A percentile compares a stretch with the other conserved stretches of the same genome.
phyloP scores from a whole-genome alignment of 1,140 invertebrate genomes.

The Portunus trituberculatus region DNA sequence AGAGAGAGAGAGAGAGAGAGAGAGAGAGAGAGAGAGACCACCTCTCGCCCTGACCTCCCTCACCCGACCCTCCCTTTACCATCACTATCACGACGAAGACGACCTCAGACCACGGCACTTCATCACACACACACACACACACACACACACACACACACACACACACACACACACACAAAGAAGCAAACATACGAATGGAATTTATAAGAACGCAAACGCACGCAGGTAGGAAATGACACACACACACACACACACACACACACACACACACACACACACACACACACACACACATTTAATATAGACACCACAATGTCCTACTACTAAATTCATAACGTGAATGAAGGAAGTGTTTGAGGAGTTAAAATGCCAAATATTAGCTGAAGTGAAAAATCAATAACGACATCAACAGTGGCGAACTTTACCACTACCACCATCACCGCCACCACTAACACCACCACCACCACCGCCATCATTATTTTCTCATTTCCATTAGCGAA shows the following conservation, averaged over 20 bases:
- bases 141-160: not conserved
- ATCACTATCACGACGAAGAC: not conserved
- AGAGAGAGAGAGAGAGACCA: conserved; percentile 2
- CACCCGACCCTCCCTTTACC: not conserved
- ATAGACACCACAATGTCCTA: too few relatives aligned
- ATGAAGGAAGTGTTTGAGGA: too few relatives aligned
- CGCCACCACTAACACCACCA: not conserved
- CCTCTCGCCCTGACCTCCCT: not conserved
- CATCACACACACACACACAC: too few relatives aligned
- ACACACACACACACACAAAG: not conserved
- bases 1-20: conserved; percentile 20
- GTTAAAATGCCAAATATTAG: too few relatives aligned
- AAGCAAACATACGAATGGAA: not conserved
- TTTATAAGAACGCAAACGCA: too few relatives aligned
- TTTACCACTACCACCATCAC: not conserved
- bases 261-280: too few relatives aligned
- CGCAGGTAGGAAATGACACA: too few relatives aligned
- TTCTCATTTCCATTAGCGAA: too few relatives aligned
- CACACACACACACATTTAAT: too few relatives aligned
- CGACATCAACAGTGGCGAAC: not conserved
- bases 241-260: too few relatives aligned
- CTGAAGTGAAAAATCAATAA: too few relatives aligned
- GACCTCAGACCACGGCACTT: not conserved
- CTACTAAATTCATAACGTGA: too few relatives aligned
- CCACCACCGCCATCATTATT: not conserved